phyloP scores from a whole-genome alignment of 2,888 invertebrate species.

The Aplocera efformata region DNA sequence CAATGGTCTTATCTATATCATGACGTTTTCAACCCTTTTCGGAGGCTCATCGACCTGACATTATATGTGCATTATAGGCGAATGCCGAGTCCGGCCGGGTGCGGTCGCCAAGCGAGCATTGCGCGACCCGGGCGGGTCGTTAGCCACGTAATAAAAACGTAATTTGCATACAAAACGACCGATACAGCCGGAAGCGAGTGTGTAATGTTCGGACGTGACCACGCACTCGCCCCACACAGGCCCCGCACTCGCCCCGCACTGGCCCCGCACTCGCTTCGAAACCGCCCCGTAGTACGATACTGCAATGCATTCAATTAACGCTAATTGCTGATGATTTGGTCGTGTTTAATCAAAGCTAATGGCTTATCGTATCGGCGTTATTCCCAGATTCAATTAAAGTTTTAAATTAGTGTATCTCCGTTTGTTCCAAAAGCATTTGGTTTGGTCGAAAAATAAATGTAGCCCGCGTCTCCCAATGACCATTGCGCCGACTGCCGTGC shows the following conservation, averaged over 20 bases:
- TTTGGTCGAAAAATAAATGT: slow-evolving; percentile 3
- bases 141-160: slow-evolving; percentile 26
- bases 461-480: too few species aligned
- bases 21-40: slow-evolving; percentile 12
- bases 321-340: slow-evolving; percentile 35
- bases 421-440: background rate
- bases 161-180: slow-evolving; percentile 29
- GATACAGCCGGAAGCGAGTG: slow-evolving; percentile 24
- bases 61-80: background rate
- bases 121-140: slow-evolving; percentile 19
- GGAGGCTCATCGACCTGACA: slow-evolving; percentile 1
- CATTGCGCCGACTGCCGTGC: too few species aligned
- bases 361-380: slow-evolving; percentile 24
- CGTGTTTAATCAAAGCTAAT: slow-evolving; percentile 33
- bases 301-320: slow-evolving; percentile 28
- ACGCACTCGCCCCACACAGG: background rate
- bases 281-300: background rate
- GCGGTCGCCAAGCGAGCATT: slow-evolving; percentile 16
- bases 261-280: background rate
- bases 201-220: slow-evolving; percentile 9
- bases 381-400: slow-evolving; percentile 25
- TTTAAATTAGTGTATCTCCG: slow-evolving; percentile 15
- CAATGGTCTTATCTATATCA: slow-evolving; percentile 10
- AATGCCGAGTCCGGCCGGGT: slow-evolving; percentile 5
- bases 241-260: background rate